Evolutionary conservation across 23 tunicate genomes (phyloP), one percentile per base, ranked within the genome.

Genomic region (Ascidia mentula): DNA sequence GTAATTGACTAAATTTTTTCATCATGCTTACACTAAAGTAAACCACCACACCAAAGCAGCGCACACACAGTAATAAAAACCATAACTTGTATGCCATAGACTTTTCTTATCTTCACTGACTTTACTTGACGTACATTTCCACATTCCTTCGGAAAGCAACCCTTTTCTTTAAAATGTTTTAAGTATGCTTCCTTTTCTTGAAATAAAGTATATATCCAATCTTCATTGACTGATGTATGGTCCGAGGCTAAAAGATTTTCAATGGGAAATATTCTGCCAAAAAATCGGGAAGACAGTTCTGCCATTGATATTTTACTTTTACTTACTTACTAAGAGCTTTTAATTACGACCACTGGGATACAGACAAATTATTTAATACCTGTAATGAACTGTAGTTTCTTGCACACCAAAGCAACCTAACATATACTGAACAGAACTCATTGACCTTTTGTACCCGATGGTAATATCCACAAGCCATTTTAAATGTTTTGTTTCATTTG

Each of bases 391-490:
- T 6, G 65, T 53, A 53, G 65, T 1, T 9, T 53, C 13, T 28
- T 53, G 65, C 2, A 3, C 24, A 2, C 74, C 74, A 70, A 3
- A 70, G 32, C 38, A 70, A 33, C 74, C 74, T 20, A 28, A 34
- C 74, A 70, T 20, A 70, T 32, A 70, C 38, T 70, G 39, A 18
- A 34, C 6, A 7, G 32, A 22, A 34, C 35, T 70, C 74, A 70
- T 3, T 32, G 74, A 34, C 34, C 8, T 33, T 70, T 70, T 70
- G 35, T 70, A 70, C 31, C 38, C 74, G 13, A 70, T 70, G 1
- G 74, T 70, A 28, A 70, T 36, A 70, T 70, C 74, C 7, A 70
- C 38, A 70, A 70, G 4, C 74, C 74, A 70, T 34, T 70, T 70
- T 7, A 70, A 30, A 7, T 6, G n/a, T n/a, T n/a, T 5, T 28